phyloP scores from a whole-genome alignment of 2,113 vertebrate species.

The Cisticola juncidis region DNA sequence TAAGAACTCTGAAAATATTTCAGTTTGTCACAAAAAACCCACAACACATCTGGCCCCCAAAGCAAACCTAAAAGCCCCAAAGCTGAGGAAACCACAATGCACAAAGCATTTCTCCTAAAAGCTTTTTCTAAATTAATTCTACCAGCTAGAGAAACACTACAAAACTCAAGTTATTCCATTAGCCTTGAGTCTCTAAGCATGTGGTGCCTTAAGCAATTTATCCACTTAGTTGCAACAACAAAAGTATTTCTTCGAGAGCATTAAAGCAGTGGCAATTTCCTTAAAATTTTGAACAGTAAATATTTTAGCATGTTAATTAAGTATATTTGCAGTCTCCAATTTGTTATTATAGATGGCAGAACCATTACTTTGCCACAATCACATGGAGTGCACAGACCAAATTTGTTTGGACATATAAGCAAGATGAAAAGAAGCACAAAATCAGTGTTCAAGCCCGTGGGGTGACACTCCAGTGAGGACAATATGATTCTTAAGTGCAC shows the following conservation, averaged over 20 bases:
- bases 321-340: background rate
- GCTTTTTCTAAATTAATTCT: slow-evolving; percentile 38
- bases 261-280: background rate
- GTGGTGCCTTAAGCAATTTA: slow-evolving; percentile 44
- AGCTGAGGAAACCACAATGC: background rate
- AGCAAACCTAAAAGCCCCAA: background rate
- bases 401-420: background rate
- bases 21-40: background rate
- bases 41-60: background rate
- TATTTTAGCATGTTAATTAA: slow-evolving; percentile 33
- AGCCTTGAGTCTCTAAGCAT: slow-evolving; percentile 8
- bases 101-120: background rate
- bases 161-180: slow-evolving; percentile 47
- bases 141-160: background rate
- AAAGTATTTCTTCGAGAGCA: background rate
- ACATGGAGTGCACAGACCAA: rapidly evolving
- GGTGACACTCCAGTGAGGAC: background rate
- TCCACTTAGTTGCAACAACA: slow-evolving; percentile 24
- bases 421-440: background rate
- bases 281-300: slow-evolving; percentile 27
- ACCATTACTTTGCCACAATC: background rate
- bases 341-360: background rate
- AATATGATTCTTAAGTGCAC: background rate
- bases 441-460: rapidly evolving
- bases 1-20: background rate